phyloP scores from a whole-genome alignment of 2,888 invertebrate species.

The Spodoptera picta region DNA sequence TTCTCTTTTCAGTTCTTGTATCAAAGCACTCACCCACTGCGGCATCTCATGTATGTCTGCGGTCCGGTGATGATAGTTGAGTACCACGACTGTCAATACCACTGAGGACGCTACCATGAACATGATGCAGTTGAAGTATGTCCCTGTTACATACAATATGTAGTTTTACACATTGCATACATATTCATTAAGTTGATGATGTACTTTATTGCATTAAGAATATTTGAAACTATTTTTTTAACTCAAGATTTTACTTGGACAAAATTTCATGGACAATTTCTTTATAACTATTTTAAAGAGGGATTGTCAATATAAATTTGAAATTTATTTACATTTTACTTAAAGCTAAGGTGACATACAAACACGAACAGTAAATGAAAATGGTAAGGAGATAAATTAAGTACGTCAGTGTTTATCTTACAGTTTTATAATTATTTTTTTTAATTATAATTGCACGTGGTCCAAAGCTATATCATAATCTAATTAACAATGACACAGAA shows the following conservation, averaged over 20 bases:
- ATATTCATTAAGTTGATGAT: slow-evolving; percentile 4
- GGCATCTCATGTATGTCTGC: slow-evolving; percentile 99
- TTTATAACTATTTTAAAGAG: background rate
- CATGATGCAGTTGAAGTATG: slow-evolving; percentile 99
- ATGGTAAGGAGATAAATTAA: slow-evolving; percentile 74
- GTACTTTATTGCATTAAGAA: background rate
- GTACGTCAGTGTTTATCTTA: slow-evolving; percentile 54
- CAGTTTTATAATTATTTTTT: slow-evolving; percentile 48
- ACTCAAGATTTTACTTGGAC: too few relatives aligned
- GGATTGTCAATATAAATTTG: slow-evolving; percentile 5
- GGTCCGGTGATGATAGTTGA: slow-evolving; percentile 99
- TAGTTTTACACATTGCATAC: slow-evolving; percentile 20
- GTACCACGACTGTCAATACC: slow-evolving; percentile 98
- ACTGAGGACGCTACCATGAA: slow-evolving; percentile 99
- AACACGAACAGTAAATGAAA: slow-evolving; percentile 36
- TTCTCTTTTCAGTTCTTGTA: background rate
- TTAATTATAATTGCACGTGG: slow-evolving; percentile 38
- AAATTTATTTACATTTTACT: slow-evolving; percentile 15
- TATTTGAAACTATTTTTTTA: background rate
- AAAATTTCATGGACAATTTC: background rate
- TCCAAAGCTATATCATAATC: slow-evolving; percentile 43
- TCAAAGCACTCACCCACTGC: slow-evolving; percentile 93
- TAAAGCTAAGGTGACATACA: slow-evolving; percentile 42
- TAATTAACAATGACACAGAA: slow-evolving; percentile 62
- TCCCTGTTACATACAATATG: slow-evolving; percentile 90